Conservation (phyloP, 2,888 invertebrate genomes). For the Folsomia manolachei region DNA sequence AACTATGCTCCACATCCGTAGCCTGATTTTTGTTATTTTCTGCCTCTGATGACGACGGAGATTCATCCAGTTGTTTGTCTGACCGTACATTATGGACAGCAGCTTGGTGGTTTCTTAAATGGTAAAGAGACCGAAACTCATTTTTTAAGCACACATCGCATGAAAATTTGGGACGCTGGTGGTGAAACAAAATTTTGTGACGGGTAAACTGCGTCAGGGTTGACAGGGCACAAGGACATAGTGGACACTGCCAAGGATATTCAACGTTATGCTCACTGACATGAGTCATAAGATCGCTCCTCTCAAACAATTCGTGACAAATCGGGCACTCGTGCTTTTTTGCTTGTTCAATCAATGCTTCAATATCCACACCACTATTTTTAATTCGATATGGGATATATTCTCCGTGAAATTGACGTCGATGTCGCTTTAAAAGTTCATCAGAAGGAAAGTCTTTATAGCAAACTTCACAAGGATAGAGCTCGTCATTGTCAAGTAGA, state of each 20-base stretch:
- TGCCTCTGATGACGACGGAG: not conserved
- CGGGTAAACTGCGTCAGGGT: not conserved
- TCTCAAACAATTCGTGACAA: not conserved
- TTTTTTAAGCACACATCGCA: conserved; percentile 6
- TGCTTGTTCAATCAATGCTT: not conserved
- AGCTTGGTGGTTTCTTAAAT: conserved; percentile 1
- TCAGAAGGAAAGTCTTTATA: not conserved
- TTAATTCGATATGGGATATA: conserved; percentile 6
- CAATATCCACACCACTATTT: not conserved
- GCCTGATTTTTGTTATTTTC: not conserved
- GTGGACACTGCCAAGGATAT: conserved; percentile 9
- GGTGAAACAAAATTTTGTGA: not conserved
- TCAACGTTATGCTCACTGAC: not conserved
- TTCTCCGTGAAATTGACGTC: conserved; percentile 5
- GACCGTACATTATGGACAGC: not conserved
- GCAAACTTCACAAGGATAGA: not conserved
- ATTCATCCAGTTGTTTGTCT: not conserved
- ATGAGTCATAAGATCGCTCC: not conserved
- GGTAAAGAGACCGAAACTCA: not conserved
- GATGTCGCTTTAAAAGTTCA: conserved; percentile 11
- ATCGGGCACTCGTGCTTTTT: not conserved
- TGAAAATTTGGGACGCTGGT: not conserved
- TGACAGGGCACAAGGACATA: not conserved
- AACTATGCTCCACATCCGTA: not conserved
- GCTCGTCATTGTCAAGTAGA: too few relatives aligned